These are phyloP conservation scores for Thalpophila matura DNA, from an alignment of 2,888 invertebrate species.

Conservation along the genomic window DNA sequence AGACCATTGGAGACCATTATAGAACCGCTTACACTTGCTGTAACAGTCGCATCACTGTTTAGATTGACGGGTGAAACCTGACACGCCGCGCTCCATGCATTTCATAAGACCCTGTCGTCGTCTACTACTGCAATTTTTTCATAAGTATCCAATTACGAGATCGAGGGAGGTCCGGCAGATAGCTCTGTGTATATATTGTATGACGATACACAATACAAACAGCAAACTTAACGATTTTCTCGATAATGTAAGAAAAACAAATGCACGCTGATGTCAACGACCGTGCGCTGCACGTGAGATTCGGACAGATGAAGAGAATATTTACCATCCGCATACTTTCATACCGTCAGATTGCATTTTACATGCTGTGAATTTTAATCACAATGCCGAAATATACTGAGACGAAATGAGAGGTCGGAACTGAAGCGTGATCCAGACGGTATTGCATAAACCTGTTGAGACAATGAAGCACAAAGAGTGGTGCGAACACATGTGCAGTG, in stretches of 20 bases:
- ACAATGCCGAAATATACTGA: slow-evolving; percentile 31
- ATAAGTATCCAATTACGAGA: slow-evolving; percentile 48
- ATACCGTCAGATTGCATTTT: slow-evolving; percentile 51
- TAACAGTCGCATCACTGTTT: slow-evolving; percentile 59
- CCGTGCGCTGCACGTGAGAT: slow-evolving; percentile 55
- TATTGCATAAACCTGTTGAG: slow-evolving; percentile 66
- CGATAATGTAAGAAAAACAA: slow-evolving; percentile 57
- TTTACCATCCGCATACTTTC: slow-evolving; percentile 60
- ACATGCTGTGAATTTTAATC: slow-evolving; percentile 64
- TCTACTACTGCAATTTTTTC: slow-evolving; percentile 53
- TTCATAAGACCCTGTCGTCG: slow-evolving; percentile 47
- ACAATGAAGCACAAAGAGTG: slow-evolving; percentile 70
- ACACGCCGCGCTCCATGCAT: slow-evolving; percentile 51
- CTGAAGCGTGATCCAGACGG: slow-evolving; percentile 45
- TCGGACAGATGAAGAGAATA: slow-evolving; percentile 58
- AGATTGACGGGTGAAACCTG: slow-evolving; percentile 56
- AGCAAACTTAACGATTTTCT: slow-evolving; percentile 43
- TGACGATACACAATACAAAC: slow-evolving; percentile 41
- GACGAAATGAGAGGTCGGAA: slow-evolving; percentile 48
- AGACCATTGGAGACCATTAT: slow-evolving; percentile 73
- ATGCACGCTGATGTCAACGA: slow-evolving; percentile 57
- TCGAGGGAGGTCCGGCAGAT: slow-evolving; percentile 58
- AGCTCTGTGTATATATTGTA: slow-evolving; percentile 42
- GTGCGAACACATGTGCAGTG: slow-evolving; percentile 71
- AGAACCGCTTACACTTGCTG: slow-evolving; percentile 64